Conservation (phyloP, 2,797 vertebrate species). For the Myripristis murdjan region DNA sequence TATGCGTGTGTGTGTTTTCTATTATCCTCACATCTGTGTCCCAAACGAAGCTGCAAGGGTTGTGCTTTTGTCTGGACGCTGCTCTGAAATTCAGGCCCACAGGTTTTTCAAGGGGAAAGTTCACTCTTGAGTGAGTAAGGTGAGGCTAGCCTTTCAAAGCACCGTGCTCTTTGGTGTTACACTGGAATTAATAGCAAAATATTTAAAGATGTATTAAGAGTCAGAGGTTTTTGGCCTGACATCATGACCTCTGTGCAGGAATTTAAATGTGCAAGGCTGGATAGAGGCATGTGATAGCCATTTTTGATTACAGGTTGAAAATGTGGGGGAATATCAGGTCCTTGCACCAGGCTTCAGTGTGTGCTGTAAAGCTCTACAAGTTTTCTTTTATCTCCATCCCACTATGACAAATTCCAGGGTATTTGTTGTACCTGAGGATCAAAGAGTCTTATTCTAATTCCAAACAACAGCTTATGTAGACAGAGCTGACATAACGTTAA, state of each 20-base stretch:
- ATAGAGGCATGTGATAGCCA: background rate
- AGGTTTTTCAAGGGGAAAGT: constrained; percentile 42
- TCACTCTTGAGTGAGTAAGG: constrained; percentile 18
- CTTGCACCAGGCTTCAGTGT: no score
- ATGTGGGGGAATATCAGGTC: background rate
- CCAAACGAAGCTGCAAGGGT: background rate
- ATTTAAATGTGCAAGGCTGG: background rate
- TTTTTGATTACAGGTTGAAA: background rate
- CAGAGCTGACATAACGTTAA: background rate
- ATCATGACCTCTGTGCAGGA: background rate
- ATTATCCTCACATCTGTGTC: background rate
- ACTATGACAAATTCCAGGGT: no score
- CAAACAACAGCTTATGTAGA: no score
- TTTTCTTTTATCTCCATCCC: no score
- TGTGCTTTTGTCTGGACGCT: background rate
- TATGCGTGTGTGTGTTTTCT: background rate
- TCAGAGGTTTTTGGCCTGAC: background rate
- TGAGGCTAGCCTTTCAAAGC: constrained; percentile 7
- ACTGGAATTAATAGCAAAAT: background rate
- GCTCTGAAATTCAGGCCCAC: background rate
- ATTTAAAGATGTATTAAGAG: background rate
- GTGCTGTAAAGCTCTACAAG: no score
- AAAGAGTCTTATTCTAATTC: no score
- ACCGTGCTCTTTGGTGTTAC: background rate
- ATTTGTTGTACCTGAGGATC: no score